Evolutionary conservation across 2,797 vertebrate genomes (phyloP), one percentile per base, ranked within the genome.

Genomic region (Apogon talboti): DNA sequence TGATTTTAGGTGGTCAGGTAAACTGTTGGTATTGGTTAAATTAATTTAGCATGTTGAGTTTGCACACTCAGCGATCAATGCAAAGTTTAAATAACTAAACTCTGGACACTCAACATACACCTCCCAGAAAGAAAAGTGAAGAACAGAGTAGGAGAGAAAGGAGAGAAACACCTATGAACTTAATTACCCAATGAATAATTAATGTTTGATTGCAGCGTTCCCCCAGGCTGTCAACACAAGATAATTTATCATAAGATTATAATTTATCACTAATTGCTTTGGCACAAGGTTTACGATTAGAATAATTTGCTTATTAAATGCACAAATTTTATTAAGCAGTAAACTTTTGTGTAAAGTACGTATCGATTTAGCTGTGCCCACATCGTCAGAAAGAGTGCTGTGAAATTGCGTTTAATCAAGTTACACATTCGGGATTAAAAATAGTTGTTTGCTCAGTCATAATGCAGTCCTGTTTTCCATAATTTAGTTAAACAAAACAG

Each of bases 161-260:
- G 58, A 54, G 60, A 74, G 71, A 83, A 77, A 86, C 92, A 92
- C 92, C 92, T 94, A 88, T 93, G 90, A 93, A 93, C 92, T 93
- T 93, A 92, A 94, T 95, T 95, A 93, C 92, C 85, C 84, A 84
- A 88, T 93, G 92, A 95, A 94, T 95, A 94, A 95, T 93, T 92
- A 92, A 93, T 93, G 92, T 93, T 91, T 93, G 92, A 95, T 93
- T 94, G 92, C 89, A 74, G 83, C 65, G 50, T 87, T 92, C 89
- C 92, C 92, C 85, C 78, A 82, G 89, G 93, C 91, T 93, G 93
- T 94, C 93, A 94, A 93, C 93, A 93, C 83, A 76, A 90, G 90
- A 94, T 93, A 87, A 88, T 94, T 93, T 94, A 92, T 93, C 92
- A 93, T 90, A 91, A 93, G 91, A 93, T 94, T 93, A 91, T 94